phyloP scores from a whole-genome alignment of 1,140 invertebrate genomes.

The Bicyclus anynana region DNA sequence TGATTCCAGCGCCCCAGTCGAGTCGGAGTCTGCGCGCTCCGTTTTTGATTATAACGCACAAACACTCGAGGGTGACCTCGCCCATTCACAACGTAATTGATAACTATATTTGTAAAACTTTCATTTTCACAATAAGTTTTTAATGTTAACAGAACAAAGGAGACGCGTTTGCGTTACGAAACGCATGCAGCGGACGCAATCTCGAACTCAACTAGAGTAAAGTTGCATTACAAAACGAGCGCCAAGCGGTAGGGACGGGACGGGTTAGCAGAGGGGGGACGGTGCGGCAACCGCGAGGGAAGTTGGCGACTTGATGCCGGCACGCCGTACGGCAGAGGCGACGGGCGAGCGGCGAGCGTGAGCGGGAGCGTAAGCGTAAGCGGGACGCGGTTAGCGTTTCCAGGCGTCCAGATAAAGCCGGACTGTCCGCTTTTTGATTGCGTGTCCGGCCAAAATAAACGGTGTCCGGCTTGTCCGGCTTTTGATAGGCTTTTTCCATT shows the following conservation, averaged over 20 bases:
- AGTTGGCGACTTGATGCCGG: conserved; percentile 19
- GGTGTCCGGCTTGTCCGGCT: too few relatives aligned
- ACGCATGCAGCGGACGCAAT: conserved; percentile 31
- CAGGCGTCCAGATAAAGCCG: too few relatives aligned
- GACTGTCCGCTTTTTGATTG: too few relatives aligned
- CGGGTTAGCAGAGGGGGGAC: conserved; percentile 26
- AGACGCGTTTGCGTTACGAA: conserved; percentile 18
- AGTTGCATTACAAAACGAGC: conserved; percentile 46
- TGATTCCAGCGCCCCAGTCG: conserved; percentile 27
- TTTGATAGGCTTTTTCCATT: too few relatives aligned
- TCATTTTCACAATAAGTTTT: conserved; percentile 44
- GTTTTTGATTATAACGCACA: conserved; percentile 26
- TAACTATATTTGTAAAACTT: conserved; percentile 43
- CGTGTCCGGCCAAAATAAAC: too few relatives aligned
- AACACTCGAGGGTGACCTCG: conserved; percentile 44
- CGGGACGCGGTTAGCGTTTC: too few relatives aligned
- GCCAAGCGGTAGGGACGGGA: conserved; percentile 34
- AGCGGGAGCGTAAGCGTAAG: too few relatives aligned
- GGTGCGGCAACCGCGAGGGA: conserved; percentile 23
- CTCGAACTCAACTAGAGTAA: conserved; percentile 42
- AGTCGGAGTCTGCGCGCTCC: conserved; percentile 39
- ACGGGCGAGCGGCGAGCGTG: conserved; percentile 19
- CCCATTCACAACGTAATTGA: conserved; percentile 40
- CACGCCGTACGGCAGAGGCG: not conserved
- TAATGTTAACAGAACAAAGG: conserved; percentile 41